phyloP scores from a whole-genome alignment of 30 jellyfish, hydroid and myxozoan species.

The Hydractinia echinata region DNA sequence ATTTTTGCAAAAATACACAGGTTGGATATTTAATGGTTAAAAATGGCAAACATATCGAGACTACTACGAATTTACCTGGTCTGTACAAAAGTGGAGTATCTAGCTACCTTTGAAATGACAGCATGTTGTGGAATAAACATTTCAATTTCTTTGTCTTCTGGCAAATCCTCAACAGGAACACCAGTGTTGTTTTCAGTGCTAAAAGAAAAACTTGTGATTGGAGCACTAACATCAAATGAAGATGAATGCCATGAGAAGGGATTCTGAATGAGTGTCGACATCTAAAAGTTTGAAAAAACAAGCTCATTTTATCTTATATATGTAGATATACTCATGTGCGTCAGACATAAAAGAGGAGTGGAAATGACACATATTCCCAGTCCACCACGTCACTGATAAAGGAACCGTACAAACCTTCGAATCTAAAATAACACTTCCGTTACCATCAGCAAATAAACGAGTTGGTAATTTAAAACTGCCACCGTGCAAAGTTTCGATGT shows the following conservation, averaged over 20 bases:
- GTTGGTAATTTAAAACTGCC: conserved; percentile 6
- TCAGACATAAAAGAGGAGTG: no score
- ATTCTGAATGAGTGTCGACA: conserved; percentile 13
- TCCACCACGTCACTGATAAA: not conserved
- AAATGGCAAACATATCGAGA: not conserved
- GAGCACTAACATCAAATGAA: conserved; percentile 17
- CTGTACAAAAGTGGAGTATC: not conserved
- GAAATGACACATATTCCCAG: not conserved
- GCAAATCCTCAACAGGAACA: not conserved
- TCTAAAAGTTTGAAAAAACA: not conserved
- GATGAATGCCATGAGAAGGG: conserved; percentile 26
- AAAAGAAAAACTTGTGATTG: not conserved
- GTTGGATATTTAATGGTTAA: not conserved
- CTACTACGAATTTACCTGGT: not conserved
- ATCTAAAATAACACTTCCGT: not conserved
- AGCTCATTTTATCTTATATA: not conserved
- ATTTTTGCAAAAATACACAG: not conserved
- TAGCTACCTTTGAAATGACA: not conserved
- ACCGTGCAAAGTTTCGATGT: conserved; percentile 12
- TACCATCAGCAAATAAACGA: conserved; percentile 10
- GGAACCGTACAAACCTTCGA: not conserved
- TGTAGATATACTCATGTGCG: not conserved
- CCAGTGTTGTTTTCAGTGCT: not conserved
- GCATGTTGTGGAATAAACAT: conserved; percentile 18
- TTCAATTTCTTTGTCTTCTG: not conserved